Percentiles rank a stretch among this genome's conserved stretches.
phyloP scores from a whole-genome alignment of 2,797 vertebrate genomes.

The Tragopan temminckii region DNA sequence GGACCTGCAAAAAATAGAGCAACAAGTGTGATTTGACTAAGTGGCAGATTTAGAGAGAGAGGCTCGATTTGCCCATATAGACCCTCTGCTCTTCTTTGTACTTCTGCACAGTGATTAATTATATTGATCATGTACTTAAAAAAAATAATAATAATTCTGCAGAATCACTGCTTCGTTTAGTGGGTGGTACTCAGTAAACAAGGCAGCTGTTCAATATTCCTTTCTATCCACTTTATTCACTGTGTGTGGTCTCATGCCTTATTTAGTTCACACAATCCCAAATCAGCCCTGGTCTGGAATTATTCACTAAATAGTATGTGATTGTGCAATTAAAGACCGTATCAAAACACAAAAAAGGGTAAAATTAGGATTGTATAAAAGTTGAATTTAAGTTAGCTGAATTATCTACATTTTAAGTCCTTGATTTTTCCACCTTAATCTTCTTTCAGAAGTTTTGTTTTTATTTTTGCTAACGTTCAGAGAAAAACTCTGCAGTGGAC shows the following conservation, averaged over 20 bases:
- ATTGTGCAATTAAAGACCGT: constrained; percentile 70
- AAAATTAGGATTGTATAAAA: constrained; percentile 24
- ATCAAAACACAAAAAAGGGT: constrained; percentile 70
- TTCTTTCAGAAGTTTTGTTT: constrained; percentile 13
- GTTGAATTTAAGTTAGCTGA: constrained; percentile 10
- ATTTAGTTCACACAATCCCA: constrained; percentile 68
- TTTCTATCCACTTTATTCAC: constrained; percentile 67
- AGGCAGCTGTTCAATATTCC: constrained; percentile 70
- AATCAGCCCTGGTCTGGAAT: constrained; percentile 63
- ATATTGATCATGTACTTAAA: constrained; percentile 38
- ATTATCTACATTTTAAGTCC: neutral
- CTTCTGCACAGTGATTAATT: constrained; percentile 44
- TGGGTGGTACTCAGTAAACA: constrained; percentile 62
- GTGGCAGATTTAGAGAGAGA: neutral
- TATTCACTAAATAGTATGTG: constrained; percentile 67
- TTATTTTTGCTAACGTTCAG: constrained; percentile 16
- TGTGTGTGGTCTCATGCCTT: constrained; percentile 74
- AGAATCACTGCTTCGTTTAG: constrained; percentile 48
- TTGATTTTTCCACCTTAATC: constrained; percentile 23
- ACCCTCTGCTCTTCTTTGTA: neutral
- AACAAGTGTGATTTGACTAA: neutral
- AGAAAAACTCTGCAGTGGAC: neutral
- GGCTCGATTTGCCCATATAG: neutral
- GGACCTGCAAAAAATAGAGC: neutral
- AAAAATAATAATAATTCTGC: neutral